phyloP scores from a whole-genome alignment of 2,888 invertebrate species.

The Trichacis sp. region DNA sequence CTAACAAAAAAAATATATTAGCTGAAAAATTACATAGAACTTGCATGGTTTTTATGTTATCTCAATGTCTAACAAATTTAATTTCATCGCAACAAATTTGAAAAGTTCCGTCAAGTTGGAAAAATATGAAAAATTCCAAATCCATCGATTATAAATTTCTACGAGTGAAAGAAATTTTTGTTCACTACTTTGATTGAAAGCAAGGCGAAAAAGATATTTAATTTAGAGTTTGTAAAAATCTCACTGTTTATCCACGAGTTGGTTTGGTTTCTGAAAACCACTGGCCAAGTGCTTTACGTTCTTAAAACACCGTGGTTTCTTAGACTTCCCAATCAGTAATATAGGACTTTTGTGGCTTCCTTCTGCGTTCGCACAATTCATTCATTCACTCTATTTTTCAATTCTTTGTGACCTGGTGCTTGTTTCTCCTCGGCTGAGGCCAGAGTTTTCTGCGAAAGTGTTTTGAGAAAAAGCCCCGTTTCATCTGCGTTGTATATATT shows the following conservation, averaged over 20 bases:
- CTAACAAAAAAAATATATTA: too few relatives aligned
- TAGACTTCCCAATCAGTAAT: conserved; percentile 51
- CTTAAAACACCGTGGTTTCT: conserved; percentile 47
- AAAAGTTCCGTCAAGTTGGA: too few relatives aligned
- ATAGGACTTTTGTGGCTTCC: conserved; percentile 49
- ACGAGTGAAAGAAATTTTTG: too few relatives aligned
- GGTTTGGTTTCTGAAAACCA: conserved; percentile 33
- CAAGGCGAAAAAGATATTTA: neutral
- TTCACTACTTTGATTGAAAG: too few relatives aligned
- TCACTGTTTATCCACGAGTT: conserved; percentile 48
- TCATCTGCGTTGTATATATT: conserved; percentile 29
- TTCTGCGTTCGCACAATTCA: conserved; percentile 48
- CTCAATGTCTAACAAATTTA: too few relatives aligned
- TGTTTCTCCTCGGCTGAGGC: conserved; percentile 30
- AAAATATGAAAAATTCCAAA: too few relatives aligned
- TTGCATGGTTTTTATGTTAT: too few relatives aligned
- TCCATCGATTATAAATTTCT: too few relatives aligned
- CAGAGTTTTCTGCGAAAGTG: conserved; percentile 38
- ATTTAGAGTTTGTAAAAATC: too few relatives aligned
- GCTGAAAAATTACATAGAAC: too few relatives aligned
- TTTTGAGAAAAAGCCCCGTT: conserved; percentile 43
- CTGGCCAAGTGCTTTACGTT: conserved; percentile 30
- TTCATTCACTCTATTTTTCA: conserved; percentile 45
- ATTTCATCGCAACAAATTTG: too few relatives aligned
- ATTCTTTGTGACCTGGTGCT: conserved; percentile 43